phyloP scores from a whole-genome alignment of 2,113 vertebrate species.

The Dicentrarchus labrax region DNA sequence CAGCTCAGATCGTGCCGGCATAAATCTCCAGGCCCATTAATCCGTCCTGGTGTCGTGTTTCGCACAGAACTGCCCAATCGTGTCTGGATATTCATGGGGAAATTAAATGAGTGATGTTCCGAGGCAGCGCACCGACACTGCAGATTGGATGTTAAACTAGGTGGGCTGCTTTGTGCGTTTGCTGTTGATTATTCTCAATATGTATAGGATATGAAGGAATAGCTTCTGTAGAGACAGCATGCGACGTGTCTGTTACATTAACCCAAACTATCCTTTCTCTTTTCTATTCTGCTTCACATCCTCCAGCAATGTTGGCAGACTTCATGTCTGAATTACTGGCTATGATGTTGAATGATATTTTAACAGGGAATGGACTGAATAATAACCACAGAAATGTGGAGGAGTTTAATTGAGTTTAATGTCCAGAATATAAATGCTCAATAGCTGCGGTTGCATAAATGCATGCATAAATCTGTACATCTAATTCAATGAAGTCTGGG shows the following conservation, averaged over 20 bases:
- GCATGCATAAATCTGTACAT: too few species aligned
- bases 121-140: slow-evolving; percentile 57
- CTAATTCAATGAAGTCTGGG: too few species aligned
- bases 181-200: slow-evolving; percentile 56
- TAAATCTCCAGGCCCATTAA: slow-evolving; percentile 87
- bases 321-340: slow-evolving; percentile 4
- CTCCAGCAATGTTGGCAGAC: not conserved
- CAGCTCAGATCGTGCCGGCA: slow-evolving; percentile 86
- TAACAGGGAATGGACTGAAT: not conserved
- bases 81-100: slow-evolving; percentile 79
- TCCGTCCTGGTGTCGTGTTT: slow-evolving; percentile 79
- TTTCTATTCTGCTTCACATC: slow-evolving; percentile 64
- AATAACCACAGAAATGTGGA: not conserved
- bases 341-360: not conserved
- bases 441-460: too few species aligned
- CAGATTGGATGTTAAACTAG: slow-evolving; percentile 78
- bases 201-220: slow-evolving; percentile 65
- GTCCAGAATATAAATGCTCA: too few species aligned
- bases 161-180: slow-evolving; percentile 55
- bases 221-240: slow-evolving; percentile 59
- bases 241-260: slow-evolving; percentile 13
- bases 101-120: slow-evolving; percentile 84
- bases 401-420: not conserved
- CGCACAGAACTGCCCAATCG: slow-evolving; percentile 78
- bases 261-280: slow-evolving; percentile 41